Percentiles rank a stretch among this genome's conserved stretches.
These are phyloP conservation scores for Monopterus albus DNA, from an alignment of 2,113 vertebrate species.

Conservation along the genomic window DNA sequence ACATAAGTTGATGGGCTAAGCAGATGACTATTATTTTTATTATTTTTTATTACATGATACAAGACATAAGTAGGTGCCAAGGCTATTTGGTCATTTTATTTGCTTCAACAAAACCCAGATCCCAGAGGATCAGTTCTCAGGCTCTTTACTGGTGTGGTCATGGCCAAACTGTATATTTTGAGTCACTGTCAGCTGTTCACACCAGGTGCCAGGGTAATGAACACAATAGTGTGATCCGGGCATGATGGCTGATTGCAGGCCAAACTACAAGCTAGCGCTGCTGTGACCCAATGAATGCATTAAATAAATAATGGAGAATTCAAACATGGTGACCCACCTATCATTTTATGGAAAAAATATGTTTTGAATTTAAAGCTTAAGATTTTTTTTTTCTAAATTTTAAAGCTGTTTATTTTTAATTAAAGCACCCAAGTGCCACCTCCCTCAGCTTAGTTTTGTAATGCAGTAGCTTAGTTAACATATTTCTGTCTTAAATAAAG, in stretches of 20 bases:
- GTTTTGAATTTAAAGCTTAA: too few relatives aligned
- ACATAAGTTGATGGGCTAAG: too few relatives aligned
- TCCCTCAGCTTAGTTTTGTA: too few relatives aligned
- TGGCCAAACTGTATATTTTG: constrained; percentile 53
- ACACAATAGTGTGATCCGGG: constrained; percentile 45
- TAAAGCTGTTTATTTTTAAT: too few relatives aligned
- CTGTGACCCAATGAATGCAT: not conserved
- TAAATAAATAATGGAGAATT: constrained; percentile 1
- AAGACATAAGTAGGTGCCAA: not conserved
- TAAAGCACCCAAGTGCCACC: too few relatives aligned
- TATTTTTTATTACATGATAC: not conserved
- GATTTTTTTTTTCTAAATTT: not conserved
- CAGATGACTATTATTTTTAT: too few relatives aligned
- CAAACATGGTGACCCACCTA: not conserved
- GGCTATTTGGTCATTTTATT: constrained; percentile 2
- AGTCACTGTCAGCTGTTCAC: constrained; percentile 58
- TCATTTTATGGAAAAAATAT: too few relatives aligned
- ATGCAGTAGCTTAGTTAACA: too few relatives aligned
- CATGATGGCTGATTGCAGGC: constrained; percentile 17
- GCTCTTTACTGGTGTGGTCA: constrained; percentile 4
- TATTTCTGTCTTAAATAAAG: too few relatives aligned
- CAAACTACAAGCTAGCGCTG: constrained; percentile 8
- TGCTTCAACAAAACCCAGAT: constrained; percentile 8
- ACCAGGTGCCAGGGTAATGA: constrained; percentile 23
- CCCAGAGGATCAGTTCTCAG: not conserved